Percentiles rank a stretch among this genome's conserved stretches.
phyloP scores from a whole-genome alignment of 2,113 vertebrate genomes.

The Daboia siamensis region DNA sequence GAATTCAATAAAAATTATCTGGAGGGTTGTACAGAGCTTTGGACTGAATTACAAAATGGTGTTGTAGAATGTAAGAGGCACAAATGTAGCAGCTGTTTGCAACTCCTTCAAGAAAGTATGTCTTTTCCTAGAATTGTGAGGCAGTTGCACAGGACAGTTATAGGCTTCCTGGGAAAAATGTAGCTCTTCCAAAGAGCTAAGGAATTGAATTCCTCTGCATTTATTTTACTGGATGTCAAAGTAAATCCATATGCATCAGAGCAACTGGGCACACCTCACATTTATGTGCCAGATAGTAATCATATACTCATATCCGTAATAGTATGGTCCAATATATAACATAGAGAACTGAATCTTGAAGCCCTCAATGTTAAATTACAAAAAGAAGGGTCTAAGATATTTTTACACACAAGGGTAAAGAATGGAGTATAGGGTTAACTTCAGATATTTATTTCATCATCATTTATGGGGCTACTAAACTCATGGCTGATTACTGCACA shows the following conservation, averaged over 20 bases:
- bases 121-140: not conserved
- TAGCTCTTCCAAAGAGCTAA: not conserved
- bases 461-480: constrained; percentile 28
- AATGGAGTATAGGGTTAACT: constrained; percentile 7
- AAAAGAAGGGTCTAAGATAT: not conserved
- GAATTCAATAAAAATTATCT: not conserved
- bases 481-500: not conserved
- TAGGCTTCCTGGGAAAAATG: not conserved
- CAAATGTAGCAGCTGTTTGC: not conserved
- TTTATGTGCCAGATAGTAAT: not conserved
- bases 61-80: not conserved
- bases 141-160: not conserved
- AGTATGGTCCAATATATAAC: not conserved
- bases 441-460: not conserved
- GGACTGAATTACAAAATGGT: not conserved
- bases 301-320: not conserved
- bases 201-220: not conserved
- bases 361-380: not conserved
- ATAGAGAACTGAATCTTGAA: not conserved
- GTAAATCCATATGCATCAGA: not conserved
- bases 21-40: not conserved
- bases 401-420: not conserved
- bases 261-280: not conserved
- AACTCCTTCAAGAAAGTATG: not conserved
- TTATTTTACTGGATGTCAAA: not conserved